phyloP scores from a whole-genome alignment of 1,140 invertebrate species.

The Papilio polyxenes region DNA sequence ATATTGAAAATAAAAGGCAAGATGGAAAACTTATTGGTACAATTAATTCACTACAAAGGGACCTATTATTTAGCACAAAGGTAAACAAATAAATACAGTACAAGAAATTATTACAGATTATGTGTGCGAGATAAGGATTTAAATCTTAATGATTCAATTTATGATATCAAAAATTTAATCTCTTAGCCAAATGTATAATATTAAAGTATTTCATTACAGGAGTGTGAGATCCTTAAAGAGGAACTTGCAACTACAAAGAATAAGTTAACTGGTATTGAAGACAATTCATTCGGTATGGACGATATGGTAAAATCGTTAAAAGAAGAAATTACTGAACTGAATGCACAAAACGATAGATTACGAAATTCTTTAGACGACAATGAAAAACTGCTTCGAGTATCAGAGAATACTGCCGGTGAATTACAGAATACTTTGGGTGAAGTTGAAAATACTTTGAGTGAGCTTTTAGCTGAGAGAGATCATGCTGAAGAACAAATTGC shows the following conservation, averaged over 20 bases:
- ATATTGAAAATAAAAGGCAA: conserved; percentile 86
- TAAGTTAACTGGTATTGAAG: conserved; percentile 84
- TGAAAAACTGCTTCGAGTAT: conserved; percentile 74
- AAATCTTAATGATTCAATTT: no score
- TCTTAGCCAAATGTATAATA: no score
- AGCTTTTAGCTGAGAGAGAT: conserved; percentile 70
- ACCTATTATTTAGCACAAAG: conserved; percentile 77
- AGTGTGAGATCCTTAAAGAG: conserved; percentile 84
- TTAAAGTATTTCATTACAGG: conserved; percentile 69
- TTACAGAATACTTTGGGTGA: conserved; percentile 73
- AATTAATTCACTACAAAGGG: conserved; percentile 77
- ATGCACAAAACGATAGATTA: conserved; percentile 73
- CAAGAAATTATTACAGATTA: no score
- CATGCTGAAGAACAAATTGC: conserved; percentile 73
- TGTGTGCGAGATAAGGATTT: no score
- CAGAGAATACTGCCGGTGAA: conserved; percentile 74
- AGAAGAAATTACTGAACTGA: conserved; percentile 81
- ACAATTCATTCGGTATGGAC: conserved; percentile 86
- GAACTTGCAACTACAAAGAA: conserved; percentile 83
- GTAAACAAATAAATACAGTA: conserved; percentile 50
- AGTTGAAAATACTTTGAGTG: conserved; percentile 76
- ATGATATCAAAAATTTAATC: no score
- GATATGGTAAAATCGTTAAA: conserved; percentile 85
- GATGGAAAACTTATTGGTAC: conserved; percentile 78
- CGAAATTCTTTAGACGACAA: conserved; percentile 74